phyloP scores from a whole-genome alignment of 2,888 invertebrate genomes.

The Rhaphigaster nebulosa region DNA sequence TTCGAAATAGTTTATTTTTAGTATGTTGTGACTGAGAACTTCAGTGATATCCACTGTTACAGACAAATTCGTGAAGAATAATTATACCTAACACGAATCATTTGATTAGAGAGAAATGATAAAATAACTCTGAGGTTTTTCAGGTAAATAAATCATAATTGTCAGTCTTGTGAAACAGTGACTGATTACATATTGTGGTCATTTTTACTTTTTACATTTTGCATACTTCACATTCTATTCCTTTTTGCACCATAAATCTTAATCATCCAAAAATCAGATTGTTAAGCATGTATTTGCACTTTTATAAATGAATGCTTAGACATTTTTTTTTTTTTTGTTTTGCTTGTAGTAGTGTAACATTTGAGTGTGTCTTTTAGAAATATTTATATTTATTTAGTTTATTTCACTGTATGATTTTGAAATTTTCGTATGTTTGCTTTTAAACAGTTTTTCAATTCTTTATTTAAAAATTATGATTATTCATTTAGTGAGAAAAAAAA shows the following conservation, averaged over 20 bases:
- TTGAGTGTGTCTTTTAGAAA: background rate
- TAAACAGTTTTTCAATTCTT: background rate
- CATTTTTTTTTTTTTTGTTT: background rate
- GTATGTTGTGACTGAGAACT: background rate
- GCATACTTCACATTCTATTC: background rate
- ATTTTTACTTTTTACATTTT: constrained; percentile 6
- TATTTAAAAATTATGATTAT: background rate
- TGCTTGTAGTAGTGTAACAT: constrained; percentile 2
- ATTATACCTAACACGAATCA: background rate
- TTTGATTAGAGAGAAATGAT: background rate
- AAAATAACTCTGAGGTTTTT: background rate
- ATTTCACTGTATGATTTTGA: background rate
- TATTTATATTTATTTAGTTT: background rate
- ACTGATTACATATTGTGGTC: background rate
- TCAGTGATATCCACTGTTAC: background rate
- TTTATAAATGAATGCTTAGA: background rate
- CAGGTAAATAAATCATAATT: background rate
- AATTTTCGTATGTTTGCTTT: background rate
- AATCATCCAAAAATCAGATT: background rate
- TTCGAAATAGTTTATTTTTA: constrained; percentile 22
- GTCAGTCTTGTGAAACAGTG: constrained; percentile 3
- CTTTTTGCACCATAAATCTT: background rate
- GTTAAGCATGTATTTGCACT: background rate
- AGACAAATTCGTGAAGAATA: background rate
- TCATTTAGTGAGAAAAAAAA: background rate